A percentile compares a stretch with the other conserved stretches of the same genome.
phyloP scores from a whole-genome alignment of 2,113 vertebrate genomes.

The Corvus moneduloides region DNA sequence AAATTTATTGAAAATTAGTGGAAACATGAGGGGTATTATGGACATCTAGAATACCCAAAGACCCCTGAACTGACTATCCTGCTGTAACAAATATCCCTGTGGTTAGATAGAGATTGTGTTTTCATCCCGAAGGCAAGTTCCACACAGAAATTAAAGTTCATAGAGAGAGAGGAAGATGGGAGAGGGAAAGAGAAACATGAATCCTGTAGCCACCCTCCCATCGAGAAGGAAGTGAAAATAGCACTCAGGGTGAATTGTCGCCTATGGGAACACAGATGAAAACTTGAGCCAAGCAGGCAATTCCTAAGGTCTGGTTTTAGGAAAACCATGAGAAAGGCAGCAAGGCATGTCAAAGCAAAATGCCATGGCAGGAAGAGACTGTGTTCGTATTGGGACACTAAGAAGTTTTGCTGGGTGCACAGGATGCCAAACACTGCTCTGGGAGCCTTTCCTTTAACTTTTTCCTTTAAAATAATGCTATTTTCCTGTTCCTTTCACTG shows the following conservation, averaged over 20 bases:
- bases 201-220: accelerated
- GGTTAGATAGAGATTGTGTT: neutral
- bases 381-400: neutral
- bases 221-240: neutral
- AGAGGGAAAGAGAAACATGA: neutral
- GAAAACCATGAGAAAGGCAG: neutral
- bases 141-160: neutral
- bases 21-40: neutral
- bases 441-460: neutral
- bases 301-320: neutral
- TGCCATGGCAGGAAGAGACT: neutral
- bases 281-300: neutral
- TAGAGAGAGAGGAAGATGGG: neutral
- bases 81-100: neutral
- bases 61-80: neutral
- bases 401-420: neutral
- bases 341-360: neutral
- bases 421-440: neutral
- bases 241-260: neutral
- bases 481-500: neutral
- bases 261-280: neutral
- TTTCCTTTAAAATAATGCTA: neutral
- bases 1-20: neutral
- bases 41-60: neutral
- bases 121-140: neutral